Percentiles rank a stretch among this genome's conserved stretches.
phyloP scores from a whole-genome alignment of 2,888 invertebrate species.

The Allophyes oxyacanthae region DNA sequence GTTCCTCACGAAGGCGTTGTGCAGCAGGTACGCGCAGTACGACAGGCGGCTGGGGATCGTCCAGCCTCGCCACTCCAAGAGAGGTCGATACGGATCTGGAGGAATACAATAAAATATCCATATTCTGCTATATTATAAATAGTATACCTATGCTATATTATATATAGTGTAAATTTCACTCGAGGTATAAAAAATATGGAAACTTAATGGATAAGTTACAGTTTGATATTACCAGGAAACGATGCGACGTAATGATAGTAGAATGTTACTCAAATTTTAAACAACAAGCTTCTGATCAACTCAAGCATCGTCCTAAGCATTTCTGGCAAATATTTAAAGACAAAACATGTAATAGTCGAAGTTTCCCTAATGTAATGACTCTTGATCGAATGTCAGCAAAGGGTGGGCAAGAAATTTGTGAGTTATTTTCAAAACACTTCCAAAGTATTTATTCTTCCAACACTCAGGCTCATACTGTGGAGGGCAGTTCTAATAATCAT shows the following conservation, averaged over 20 bases:
- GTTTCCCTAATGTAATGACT: neutral
- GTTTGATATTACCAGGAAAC: neutral
- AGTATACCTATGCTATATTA: no score
- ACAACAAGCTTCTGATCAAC: neutral
- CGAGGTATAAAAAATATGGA: conserved; percentile 1
- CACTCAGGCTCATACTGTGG: no score
- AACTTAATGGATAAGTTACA: neutral
- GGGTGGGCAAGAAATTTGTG: neutral
- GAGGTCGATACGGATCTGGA: conserved; percentile 58
- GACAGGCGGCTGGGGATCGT: conserved; percentile 47
- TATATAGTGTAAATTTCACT: no score
- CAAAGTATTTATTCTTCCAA: neutral
- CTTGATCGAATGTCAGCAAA: neutral
- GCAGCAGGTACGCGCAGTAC: conserved; percentile 59
- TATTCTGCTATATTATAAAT: neutral
- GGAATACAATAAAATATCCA: neutral
- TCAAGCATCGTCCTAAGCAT: neutral
- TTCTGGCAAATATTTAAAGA: neutral
- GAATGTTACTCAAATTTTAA: neutral
- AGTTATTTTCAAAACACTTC: neutral
- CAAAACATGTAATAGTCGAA: neutral
- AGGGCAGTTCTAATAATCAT: neutral
- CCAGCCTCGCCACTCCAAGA: conserved; percentile 65
- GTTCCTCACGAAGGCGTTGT: conserved; percentile 40
- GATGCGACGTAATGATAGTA: neutral